phyloP scores from a whole-genome alignment of 1,140 invertebrate species.

The Heliothis subflexa region DNA sequence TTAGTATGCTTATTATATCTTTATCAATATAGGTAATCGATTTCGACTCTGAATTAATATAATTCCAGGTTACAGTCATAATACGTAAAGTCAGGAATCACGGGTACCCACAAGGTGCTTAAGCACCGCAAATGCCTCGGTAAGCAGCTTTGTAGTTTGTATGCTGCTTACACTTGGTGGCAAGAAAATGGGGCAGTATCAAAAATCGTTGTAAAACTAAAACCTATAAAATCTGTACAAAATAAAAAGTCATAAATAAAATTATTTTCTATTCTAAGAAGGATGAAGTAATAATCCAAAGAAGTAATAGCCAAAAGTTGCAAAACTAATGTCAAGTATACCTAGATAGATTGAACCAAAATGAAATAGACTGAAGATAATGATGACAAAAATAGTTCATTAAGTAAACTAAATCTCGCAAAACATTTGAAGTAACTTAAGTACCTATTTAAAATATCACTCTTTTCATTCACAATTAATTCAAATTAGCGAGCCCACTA shows the following conservation, averaged over 20 bases:
- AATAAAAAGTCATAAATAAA: too few relatives aligned
- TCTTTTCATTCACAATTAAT: background rate
- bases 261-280: too few relatives aligned
- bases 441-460: background rate
- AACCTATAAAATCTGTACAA: too few relatives aligned
- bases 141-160: background rate
- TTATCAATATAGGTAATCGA: too few relatives aligned
- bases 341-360: too few relatives aligned
- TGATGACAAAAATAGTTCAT: too few relatives aligned
- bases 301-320: background rate
- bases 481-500: background rate
- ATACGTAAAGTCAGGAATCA: too few relatives aligned
- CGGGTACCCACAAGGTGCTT: background rate
- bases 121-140: background rate
- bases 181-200: too few relatives aligned
- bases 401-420: background rate
- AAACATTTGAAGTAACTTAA: background rate
- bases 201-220: too few relatives aligned
- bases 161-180: background rate
- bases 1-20: background rate
- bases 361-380: too few relatives aligned
- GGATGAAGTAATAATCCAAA: background rate
- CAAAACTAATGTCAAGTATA: too few relatives aligned
- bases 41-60: background rate
- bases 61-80: too few relatives aligned